Evolutionary conservation across 2,888 invertebrate genomes (phyloP).

Genomic region (Trachelus iudaicus): DNA sequence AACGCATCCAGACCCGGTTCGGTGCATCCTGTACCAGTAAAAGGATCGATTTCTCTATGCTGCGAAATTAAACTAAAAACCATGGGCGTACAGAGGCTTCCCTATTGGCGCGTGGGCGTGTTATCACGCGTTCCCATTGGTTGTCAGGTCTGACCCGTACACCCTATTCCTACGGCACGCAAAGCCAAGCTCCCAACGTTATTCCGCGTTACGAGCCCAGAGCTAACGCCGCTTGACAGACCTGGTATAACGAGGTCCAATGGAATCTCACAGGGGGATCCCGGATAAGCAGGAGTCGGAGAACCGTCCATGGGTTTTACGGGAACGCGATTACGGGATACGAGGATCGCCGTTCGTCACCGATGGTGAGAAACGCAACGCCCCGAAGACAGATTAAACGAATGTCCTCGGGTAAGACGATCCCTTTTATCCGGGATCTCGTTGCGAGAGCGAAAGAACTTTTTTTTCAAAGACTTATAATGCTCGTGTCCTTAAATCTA

Average conservation of each 20-base stretch:
- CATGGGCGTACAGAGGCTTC: constrained; percentile 59
- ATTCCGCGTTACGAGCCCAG: not conserved
- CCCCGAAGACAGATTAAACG: constrained; percentile 53
- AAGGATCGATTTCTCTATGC: constrained; percentile 6
- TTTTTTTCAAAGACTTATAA: not conserved
- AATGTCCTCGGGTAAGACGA: constrained; percentile 53
- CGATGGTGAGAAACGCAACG: constrained; percentile 30
- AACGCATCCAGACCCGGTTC: not conserved
- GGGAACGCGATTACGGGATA: constrained; percentile 37
- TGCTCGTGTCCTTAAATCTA: not conserved
- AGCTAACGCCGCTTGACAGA: not conserved
- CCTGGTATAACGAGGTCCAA: not conserved
- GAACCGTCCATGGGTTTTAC: not conserved
- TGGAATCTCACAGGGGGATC: not conserved
- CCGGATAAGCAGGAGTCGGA: not conserved
- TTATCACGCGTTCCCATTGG: constrained; percentile 51
- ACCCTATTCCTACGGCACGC: not conserved
- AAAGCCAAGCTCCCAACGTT: not conserved
- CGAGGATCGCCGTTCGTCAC: constrained; percentile 46
- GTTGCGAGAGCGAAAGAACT: constrained; percentile 17
- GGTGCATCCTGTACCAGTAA: too few relatives aligned
- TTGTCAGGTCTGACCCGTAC: constrained; percentile 9
- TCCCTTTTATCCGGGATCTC: constrained; percentile 52
- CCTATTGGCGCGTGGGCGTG: constrained; percentile 61
- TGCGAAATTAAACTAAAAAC: constrained; percentile 47